Conservation (phyloP, 2,888 invertebrate genomes). For the Stenoptilia bipunctidactyla region DNA sequence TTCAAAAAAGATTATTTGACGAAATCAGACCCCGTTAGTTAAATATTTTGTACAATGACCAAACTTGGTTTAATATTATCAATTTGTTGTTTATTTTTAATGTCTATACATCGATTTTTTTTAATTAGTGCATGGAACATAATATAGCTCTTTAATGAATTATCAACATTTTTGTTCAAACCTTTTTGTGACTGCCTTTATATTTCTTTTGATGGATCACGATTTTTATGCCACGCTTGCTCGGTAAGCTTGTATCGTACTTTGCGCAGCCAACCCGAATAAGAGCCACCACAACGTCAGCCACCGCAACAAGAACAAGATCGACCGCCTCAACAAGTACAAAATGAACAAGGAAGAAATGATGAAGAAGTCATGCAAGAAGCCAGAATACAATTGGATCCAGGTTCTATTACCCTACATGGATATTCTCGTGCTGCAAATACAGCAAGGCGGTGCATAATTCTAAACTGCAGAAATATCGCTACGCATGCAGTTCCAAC, state of each 20-base stretch:
- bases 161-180: too few relatives aligned
- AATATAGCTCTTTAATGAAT: too few relatives aligned
- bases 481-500: conserved; percentile 3
- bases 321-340: neutral
- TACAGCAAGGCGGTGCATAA: conserved; percentile 3
- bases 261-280: conserved; percentile 5
- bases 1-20: too few relatives aligned
- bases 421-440: conserved; percentile 4
- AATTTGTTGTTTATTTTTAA: too few relatives aligned
- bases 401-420: neutral
- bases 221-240: conserved; percentile 13
- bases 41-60: too few relatives aligned
- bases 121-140: too few relatives aligned
- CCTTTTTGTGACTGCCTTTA: conserved; percentile 8
- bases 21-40: too few relatives aligned
- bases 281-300: neutral
- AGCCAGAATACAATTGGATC: neutral
- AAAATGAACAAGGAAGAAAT: neutral
- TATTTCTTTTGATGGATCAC: conserved; percentile 13
- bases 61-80: too few relatives aligned
- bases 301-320: neutral
- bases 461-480: neutral
- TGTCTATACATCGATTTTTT: too few relatives aligned
- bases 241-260: conserved; percentile 11
- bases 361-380: neutral